Conservation (phyloP, 2,888 invertebrate genomes). For the Caenorhabditis zanzibari region DNA sequence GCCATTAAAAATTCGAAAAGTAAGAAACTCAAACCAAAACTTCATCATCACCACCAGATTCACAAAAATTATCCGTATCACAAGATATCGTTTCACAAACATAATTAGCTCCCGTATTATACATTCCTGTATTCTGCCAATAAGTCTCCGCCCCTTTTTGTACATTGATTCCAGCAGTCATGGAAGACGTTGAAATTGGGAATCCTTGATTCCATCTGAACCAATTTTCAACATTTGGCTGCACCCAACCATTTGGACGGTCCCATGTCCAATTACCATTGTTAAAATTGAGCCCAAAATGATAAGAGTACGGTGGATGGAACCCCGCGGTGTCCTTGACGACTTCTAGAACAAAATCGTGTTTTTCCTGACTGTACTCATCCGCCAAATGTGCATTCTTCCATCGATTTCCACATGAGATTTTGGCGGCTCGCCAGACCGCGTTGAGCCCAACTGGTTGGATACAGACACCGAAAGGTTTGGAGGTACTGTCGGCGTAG, state of each 20-base stretch:
- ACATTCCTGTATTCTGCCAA: conserved; percentile 21
- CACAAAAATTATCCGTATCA: conserved; percentile 39
- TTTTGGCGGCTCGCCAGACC: conserved; percentile 49
- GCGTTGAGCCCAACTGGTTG: conserved; percentile 7
- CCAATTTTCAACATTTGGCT: neutral
- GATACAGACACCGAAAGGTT: conserved; percentile 46
- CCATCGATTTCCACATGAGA: conserved; percentile 20
- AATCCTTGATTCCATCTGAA: neutral
- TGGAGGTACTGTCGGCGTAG: conserved; percentile 7
- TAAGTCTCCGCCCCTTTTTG: neutral
- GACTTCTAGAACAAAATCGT: conserved; percentile 26
- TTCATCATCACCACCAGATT: neutral
- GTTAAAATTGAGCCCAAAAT: conserved; percentile 31
- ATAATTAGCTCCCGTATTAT: conserved; percentile 14
- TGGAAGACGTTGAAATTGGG: neutral
- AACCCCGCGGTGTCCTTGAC: neutral
- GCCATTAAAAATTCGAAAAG: too few species aligned
- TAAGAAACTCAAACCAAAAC: too few species aligned
- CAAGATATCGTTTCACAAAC: conserved; percentile 38
- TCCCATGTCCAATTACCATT: conserved; percentile 1
- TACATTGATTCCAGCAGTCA: neutral
- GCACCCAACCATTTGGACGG: neutral
- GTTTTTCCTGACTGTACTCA: conserved; percentile 44
- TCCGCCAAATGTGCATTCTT: conserved; percentile 18
- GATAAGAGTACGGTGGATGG: conserved; percentile 26